Evolutionary conservation across 2,113 vertebrate species (phyloP), one percentile per base, ranked within the genome.

Genomic region (Ploceus nigricollis): DNA sequence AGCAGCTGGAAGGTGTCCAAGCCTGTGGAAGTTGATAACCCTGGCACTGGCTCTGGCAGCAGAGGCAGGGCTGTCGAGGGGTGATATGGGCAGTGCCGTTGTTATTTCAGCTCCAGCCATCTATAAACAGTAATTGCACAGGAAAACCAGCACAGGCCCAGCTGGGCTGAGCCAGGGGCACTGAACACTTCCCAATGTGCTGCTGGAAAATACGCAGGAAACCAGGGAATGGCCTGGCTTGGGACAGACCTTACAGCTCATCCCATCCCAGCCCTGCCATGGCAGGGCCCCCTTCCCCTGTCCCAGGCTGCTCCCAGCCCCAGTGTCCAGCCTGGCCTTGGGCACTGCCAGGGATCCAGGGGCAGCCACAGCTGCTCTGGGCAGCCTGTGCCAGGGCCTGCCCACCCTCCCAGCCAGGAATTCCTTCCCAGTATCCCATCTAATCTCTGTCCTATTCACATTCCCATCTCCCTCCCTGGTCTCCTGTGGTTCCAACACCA

Each of bases 1-100:
- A 98, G 97, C 97, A 96, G 97, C 95, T 98, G 98, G 98, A 97
- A 98, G 91, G 87, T 87, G 95, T 96, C 98, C 98, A 98, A 98
- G 98, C 96, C 98, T 98, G 97, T 95, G 98, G 96, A 97, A 98
- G 97, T 97, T 98, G 98, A 98, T 98, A 98, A 98, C 98, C 98
- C 96, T 96, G 96, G 97, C 97, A 97, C 97, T 91, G 96, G 98
- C 97, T 98, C 96, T 97, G 98, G 97, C 98, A 98, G 98, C 79
- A 97, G 94, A 98, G 97, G 97, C 97, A 98, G 97, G 98, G 97
- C 98, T 98, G 98, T 82, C 91, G 89, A 50, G 96, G 89, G 87
- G 95, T 98, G 98, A 98, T 98, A 98, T 0, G 97, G 96, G 97
- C 97, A 94, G 95, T 92, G 93, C 90, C 23, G 97, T 64, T 96